Conservation (phyloP, 2,113 vertebrate genomes). For the Oryzias melastigma region DNA sequence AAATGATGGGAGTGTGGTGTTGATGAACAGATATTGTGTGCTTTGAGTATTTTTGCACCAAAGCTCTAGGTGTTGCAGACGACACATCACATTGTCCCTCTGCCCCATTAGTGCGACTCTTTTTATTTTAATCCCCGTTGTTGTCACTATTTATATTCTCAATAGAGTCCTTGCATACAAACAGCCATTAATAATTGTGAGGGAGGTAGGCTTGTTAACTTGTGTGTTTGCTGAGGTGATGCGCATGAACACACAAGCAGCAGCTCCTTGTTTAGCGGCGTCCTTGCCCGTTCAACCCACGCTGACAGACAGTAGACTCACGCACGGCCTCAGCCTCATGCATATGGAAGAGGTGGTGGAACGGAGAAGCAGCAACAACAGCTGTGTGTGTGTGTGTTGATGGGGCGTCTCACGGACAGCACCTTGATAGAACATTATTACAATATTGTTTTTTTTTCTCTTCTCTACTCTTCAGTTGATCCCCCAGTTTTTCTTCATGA, state of each 20-base stretch:
- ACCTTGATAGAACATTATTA: conserved; percentile 44
- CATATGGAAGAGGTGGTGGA: conserved; percentile 72
- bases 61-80: conserved; percentile 45
- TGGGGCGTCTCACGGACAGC: conserved; percentile 30
- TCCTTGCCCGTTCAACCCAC: conserved; percentile 75
- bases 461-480: conserved; percentile 50
- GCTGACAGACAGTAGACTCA: conserved; percentile 72
- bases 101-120: conserved; percentile 50
- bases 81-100: conserved; percentile 50
- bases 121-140: conserved; percentile 69
- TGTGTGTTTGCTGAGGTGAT: not conserved
- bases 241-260: conserved; percentile 22
- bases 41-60: conserved; percentile 24
- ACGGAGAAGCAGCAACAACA: conserved; percentile 68
- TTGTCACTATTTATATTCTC: conserved; percentile 3
- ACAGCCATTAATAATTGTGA: no score
- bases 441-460: conserved; percentile 19
- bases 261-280: conserved; percentile 34
- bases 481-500: conserved; percentile 59
- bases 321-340: conserved; percentile 69
- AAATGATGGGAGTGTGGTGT: conserved; percentile 13
- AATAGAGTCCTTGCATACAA: no score
- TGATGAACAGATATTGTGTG: conserved; percentile 33
- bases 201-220: no score
- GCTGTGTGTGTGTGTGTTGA: conserved; percentile 36